Evolutionary conservation across 2,797 vertebrate species (phyloP), one percentile per base, ranked within the genome.

Genomic region (Chiroxiphia lanceolata): DNA sequence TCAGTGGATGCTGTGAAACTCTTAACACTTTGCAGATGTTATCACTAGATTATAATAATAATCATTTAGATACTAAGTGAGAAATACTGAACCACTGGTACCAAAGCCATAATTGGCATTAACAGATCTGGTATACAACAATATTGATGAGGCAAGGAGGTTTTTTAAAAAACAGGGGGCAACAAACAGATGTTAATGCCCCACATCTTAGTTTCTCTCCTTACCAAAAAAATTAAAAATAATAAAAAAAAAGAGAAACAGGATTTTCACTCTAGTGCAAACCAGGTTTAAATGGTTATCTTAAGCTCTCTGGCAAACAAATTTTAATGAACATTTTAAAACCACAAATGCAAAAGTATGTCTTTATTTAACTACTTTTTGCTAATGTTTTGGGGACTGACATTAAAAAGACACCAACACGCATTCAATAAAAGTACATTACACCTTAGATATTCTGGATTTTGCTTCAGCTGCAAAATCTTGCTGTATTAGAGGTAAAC

Each of bases 301-400:
- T 63, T 31, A 56, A 10, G 7, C 33, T 70, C 9, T 8, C 13
- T 40, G 34, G 48, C 26, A 53, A 83, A 54, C 5, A 4, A 50
- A 60, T 40, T 54, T n/a, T 51, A 74, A 82, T 20, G 10, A 17
- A 56, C 38, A 65, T 15, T 64, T 61, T 44, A 23, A 48, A 90
- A n/a, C 3, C 25, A 56, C 3, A 6, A 68, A 81, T 19, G 3
- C 6, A 64, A 68, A 78, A 0, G 0, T 33, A 18, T 16, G 19
- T 13, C 47, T 34, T 67, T 1, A 25, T 75, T 75, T 67, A 47
- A 45, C 40, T 59, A 12, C 17, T 29, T 10, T 22, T 69, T 34
- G 31, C 16, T 42, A 27, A 29, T 67, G n/a, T 14, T 75, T 34
- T 36, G n/a, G 5, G 16, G 21, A 53, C 8, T 57, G 47, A 60